These are phyloP conservation scores for Dione vanillae DNA, from an alignment of 2,888 invertebrate genomes.

Conservation along the genomic window DNA sequence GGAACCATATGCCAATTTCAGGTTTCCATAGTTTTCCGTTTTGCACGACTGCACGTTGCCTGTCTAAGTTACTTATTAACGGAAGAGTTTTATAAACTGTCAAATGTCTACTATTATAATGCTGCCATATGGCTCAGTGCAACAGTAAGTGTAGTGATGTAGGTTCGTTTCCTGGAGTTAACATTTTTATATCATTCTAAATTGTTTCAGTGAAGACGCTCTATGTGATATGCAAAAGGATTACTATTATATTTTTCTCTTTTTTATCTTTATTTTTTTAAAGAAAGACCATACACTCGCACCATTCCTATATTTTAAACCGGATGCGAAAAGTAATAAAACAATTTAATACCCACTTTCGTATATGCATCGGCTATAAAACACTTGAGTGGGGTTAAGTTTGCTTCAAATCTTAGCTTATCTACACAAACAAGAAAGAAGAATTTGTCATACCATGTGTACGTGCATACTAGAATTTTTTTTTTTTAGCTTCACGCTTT, in stretches of 20 bases:
- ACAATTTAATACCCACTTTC: slow-evolving; percentile 66
- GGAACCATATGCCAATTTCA: too few relatives aligned
- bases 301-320: slow-evolving; percentile 32
- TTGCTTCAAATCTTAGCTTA: slow-evolving; percentile 33
- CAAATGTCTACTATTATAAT: too few relatives aligned
- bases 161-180: too few relatives aligned
- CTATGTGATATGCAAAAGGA: too few relatives aligned
- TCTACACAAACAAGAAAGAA: not conserved
- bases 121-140: not conserved
- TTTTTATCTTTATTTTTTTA: not conserved
- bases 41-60: too few relatives aligned
- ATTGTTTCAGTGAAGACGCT: too few relatives aligned
- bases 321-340: slow-evolving; percentile 61
- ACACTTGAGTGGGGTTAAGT: slow-evolving; percentile 37
- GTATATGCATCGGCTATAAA: slow-evolving; percentile 50
- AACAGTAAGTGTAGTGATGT: not conserved
- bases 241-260: not conserved
- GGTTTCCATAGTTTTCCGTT: too few relatives aligned
- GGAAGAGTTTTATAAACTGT: too few relatives aligned
- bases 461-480: too few relatives aligned
- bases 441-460: not conserved
- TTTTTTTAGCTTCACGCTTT: too few relatives aligned
- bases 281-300: not conserved
- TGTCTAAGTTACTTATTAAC: too few relatives aligned
- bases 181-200: too few relatives aligned